These are phyloP conservation scores for Dicentrarchus labrax DNA, from an alignment of 2,113 vertebrate genomes.

Conservation along the genomic window DNA sequence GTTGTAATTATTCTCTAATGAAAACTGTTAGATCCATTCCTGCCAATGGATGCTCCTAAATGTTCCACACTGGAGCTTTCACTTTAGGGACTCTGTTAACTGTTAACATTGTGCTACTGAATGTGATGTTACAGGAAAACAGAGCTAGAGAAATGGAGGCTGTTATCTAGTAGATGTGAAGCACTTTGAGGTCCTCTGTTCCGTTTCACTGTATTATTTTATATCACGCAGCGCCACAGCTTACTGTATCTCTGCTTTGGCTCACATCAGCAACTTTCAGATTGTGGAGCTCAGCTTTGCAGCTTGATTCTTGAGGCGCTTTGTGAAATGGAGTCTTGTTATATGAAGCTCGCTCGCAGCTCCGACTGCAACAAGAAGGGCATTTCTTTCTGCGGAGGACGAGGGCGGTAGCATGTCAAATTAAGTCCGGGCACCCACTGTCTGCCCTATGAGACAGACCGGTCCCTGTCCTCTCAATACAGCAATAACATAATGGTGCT, in stretches of 20 bases:
- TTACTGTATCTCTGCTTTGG: neutral
- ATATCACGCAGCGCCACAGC: neutral
- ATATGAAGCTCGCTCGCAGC: neutral
- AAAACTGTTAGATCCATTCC: too few species aligned
- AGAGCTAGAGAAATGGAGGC: neutral
- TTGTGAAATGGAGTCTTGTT: slow-evolving; percentile 34
- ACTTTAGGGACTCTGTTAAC: too few species aligned
- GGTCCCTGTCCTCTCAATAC: neutral
- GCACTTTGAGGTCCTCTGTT: slow-evolving; percentile 21
- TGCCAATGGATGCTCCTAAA: too few species aligned
- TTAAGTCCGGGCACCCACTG: neutral
- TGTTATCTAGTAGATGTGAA: neutral
- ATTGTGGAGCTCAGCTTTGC: neutral
- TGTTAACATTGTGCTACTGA: neutral
- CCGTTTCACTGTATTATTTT: neutral
- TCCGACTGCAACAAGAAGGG: slow-evolving; percentile 16
- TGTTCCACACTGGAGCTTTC: too few species aligned
- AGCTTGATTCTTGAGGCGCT: slow-evolving; percentile 8
- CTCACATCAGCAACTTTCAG: slow-evolving; percentile 40
- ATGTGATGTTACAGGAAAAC: neutral
- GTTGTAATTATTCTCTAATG: neutral
- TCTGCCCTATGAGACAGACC: slow-evolving; percentile 9
- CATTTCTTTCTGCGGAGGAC: slow-evolving; percentile 21
- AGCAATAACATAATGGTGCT: neutral
- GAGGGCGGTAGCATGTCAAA: slow-evolving; percentile 33